These are phyloP conservation scores for Heliconius erato DNA, from an alignment of 2,888 invertebrate species.

Conservation along the genomic window DNA sequence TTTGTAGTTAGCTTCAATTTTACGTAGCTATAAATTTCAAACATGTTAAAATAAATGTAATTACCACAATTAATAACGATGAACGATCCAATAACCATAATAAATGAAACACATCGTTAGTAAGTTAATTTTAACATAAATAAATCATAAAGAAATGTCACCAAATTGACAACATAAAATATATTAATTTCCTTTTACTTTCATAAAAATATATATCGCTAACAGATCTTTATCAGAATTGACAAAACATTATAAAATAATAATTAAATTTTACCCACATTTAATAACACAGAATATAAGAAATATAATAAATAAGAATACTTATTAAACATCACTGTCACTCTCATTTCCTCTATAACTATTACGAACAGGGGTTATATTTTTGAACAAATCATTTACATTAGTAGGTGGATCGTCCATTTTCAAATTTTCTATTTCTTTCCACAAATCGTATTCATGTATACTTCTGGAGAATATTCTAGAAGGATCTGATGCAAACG, in stretches of 20 bases:
- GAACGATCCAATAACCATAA: not conserved
- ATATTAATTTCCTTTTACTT: not conserved
- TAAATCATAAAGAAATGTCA: not conserved
- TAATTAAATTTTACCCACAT: not conserved
- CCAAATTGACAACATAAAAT: not conserved
- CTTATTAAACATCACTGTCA: conserved; percentile 27
- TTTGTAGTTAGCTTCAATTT: too few species aligned
- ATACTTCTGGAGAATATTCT: conserved; percentile 49
- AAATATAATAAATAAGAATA: not conserved
- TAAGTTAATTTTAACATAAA: not conserved
- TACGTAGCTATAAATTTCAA: not conserved
- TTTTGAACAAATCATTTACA: conserved; percentile 49
- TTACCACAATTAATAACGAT: not conserved
- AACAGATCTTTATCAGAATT: not conserved
- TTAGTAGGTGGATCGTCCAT: conserved; percentile 41
- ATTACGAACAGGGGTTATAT: conserved; percentile 32
- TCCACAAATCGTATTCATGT: conserved; percentile 53
- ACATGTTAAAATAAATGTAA: not conserved
- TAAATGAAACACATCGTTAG: not conserved
- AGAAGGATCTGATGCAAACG: conserved; percentile 45
- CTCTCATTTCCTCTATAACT: conserved; percentile 26
- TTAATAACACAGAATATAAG: not conserved
- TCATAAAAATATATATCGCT: not conserved
- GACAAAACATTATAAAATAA: not conserved
- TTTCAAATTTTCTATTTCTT: conserved; percentile 52